phyloP scores from a whole-genome alignment of 2,113 vertebrate genomes.

The Oryzias celebensis region DNA sequence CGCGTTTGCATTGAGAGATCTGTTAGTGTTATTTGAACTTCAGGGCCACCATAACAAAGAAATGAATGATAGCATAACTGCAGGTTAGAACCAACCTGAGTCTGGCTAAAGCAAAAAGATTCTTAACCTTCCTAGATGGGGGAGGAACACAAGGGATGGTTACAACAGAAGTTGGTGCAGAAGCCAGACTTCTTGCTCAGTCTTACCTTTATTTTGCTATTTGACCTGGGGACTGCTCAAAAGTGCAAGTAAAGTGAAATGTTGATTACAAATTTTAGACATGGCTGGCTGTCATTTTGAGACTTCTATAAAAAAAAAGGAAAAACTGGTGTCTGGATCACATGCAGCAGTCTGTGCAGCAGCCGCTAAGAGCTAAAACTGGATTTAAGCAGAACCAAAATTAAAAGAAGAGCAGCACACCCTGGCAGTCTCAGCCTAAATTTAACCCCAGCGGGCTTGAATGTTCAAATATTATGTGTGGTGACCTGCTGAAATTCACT shows the following conservation, averaged over 20 bases:
- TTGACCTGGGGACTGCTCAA: conserved; percentile 71
- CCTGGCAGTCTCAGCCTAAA: conserved; percentile 39
- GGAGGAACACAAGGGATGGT: conserved; percentile 52
- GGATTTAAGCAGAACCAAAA: conserved; percentile 24
- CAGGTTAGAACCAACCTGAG: conserved; percentile 13
- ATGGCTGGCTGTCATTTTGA: conserved; percentile 26
- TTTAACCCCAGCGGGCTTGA: conserved; percentile 63
- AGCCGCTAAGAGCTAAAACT: conserved; percentile 22
- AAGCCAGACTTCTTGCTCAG: conserved; percentile 63
- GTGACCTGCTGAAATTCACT: conserved; percentile 38
- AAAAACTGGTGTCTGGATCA: conserved; percentile 37
- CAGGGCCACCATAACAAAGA: conserved; percentile 5
- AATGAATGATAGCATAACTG: not conserved
- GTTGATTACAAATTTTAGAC: conserved; percentile 52
- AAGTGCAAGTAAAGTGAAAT: conserved; percentile 69
- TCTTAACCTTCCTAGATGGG: conserved; percentile 43
- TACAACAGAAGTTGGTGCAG: conserved; percentile 64
- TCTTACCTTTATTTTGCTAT: conserved; percentile 80
- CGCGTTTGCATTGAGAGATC: too few species aligned
- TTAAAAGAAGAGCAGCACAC: conserved; percentile 38
- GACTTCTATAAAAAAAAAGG: conserved; percentile 15
- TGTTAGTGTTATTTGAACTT: not conserved
- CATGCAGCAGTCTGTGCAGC: conserved; percentile 12
- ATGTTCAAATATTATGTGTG: conserved; percentile 50
- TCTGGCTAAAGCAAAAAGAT: conserved; percentile 12